Evolutionary conservation across 2,888 invertebrate genomes (phyloP).

Genomic region (Lamellibrachia satsuma): DNA sequence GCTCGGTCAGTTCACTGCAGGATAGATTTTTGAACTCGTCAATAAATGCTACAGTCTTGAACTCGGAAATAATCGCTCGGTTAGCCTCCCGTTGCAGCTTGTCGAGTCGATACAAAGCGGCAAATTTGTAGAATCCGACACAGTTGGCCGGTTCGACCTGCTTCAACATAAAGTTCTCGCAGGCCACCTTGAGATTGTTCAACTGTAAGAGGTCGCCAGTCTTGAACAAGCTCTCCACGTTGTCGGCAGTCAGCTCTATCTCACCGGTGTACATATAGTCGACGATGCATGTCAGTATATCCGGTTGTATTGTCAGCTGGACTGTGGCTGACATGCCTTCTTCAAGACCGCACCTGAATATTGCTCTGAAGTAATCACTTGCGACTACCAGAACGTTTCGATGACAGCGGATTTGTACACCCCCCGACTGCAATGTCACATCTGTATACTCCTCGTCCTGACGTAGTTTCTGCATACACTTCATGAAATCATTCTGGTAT

Average conservation of each 20-base stretch:
- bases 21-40: slow-evolving; percentile 34
- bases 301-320: slow-evolving; percentile 28
- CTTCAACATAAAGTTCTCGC: slow-evolving; percentile 36
- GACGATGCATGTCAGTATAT: slow-evolving; percentile 31
- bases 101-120: slow-evolving; percentile 33
- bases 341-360: slow-evolving; percentile 36
- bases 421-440: slow-evolving; percentile 29
- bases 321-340: slow-evolving; percentile 30
- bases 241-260: slow-evolving; percentile 34
- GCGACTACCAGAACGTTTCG: slow-evolving; percentile 35
- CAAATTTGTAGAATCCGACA: slow-evolving; percentile 38
- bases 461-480: slow-evolving; percentile 24
- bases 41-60: slow-evolving; percentile 31
- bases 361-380: slow-evolving; percentile 35
- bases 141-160: slow-evolving; percentile 38
- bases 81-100: slow-evolving; percentile 30
- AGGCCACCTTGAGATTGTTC: slow-evolving; percentile 32
- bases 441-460: slow-evolving; percentile 28
- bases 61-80: slow-evolving; percentile 31
- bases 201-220: slow-evolving; percentile 37
- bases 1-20: slow-evolving; percentile 35
- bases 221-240: slow-evolving; percentile 38
- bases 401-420: slow-evolving; percentile 32
- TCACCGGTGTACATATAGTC: slow-evolving; percentile 38
- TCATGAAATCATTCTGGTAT: slow-evolving; percentile 22